Base-by-base conservation (phyloP, 2,797 vertebrate species). In the Staurois parvus region DNA sequence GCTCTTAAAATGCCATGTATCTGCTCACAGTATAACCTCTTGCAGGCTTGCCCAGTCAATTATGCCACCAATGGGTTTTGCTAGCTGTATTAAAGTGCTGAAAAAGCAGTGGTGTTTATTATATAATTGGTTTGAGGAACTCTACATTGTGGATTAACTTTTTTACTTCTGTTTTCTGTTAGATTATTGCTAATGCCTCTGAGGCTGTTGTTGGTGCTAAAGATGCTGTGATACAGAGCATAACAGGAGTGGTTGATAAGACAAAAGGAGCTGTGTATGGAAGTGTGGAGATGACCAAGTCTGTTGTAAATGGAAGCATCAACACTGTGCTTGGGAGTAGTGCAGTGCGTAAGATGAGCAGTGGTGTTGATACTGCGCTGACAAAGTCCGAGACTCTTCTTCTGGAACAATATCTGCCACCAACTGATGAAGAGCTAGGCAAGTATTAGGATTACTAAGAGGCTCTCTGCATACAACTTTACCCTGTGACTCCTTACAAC, bases 391-490 rank as follows among this genome's bases (percentile, higher is more conserved):
- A 99, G 91, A 93, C 87, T 5, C 92, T 98, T 5, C 92, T 98
- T 85, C 93, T 99, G 88, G 97, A 99, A 80, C 96, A 95, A 72
- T 98, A 97, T 80, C 94, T 99, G 32, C 97, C 97, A 29, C 91
- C 95, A 87, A 95, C 95, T 0, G 94, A 96, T 89, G 94, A 95
- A 15, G 96, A 97, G 68, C 87, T 96, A 86, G 96, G 97, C 98
- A 93, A 96, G 91, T 42, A 5, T 24, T 82, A 28, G 1, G 2
- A 2, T 29, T 0, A 42, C 4, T 52, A 19, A 45, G 13, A 12
- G 12, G 3, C 2, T 45, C 1, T 1, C 40, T 42, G 40, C 12
- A 2, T 12, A 42, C 40, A 11, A 11, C 1, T 42, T 42, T 42
- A 13, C 11, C 40, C 40, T 40, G 40, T 42, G 40, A 12, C 40